phyloP scores from a whole-genome alignment of 2,888 invertebrate genomes.

The Spilosoma lubricipeda region DNA sequence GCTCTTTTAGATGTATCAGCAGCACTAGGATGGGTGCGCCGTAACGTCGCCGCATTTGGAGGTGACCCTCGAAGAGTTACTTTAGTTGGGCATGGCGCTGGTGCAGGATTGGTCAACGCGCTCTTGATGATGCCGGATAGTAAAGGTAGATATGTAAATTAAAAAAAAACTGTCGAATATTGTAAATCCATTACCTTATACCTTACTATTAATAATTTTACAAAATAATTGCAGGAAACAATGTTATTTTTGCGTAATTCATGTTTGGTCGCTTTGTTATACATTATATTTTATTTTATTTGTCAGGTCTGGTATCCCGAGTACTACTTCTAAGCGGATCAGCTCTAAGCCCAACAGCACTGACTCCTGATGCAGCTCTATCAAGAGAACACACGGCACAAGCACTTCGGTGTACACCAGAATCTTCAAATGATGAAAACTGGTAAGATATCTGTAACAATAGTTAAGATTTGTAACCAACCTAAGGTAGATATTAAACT shows the following conservation, averaged over 20 bases:
- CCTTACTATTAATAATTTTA: too few species aligned
- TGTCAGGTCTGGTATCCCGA: constrained; percentile 90
- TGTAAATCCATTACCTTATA: neutral
- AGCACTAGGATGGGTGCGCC: constrained; percentile 93
- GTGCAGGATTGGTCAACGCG: constrained; percentile 94
- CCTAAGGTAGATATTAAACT: neutral
- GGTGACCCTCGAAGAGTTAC: constrained; percentile 94
- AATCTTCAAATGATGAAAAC: constrained; percentile 64
- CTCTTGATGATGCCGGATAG: constrained; percentile 93
- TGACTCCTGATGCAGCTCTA: constrained; percentile 89
- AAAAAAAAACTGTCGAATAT: neutral
- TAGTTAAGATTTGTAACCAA: neutral
- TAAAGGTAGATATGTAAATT: constrained; percentile 84
- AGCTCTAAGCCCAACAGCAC: constrained; percentile 91
- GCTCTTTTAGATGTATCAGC: constrained; percentile 92
- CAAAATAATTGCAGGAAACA: neutral
- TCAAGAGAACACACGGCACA: constrained; percentile 87
- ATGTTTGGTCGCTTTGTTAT: neutral
- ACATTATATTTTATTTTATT: neutral
- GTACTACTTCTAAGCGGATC: constrained; percentile 92
- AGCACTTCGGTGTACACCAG: constrained; percentile 76
- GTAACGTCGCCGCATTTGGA: constrained; percentile 95
- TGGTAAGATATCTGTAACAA: constrained; percentile 58
- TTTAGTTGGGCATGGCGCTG: constrained; percentile 94
- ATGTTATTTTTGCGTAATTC: neutral